Evolutionary conservation across 1,140 invertebrate genomes (phyloP), one percentile per base, ranked within the genome.

Genomic region (Drosophila nigromelanica): DNA sequence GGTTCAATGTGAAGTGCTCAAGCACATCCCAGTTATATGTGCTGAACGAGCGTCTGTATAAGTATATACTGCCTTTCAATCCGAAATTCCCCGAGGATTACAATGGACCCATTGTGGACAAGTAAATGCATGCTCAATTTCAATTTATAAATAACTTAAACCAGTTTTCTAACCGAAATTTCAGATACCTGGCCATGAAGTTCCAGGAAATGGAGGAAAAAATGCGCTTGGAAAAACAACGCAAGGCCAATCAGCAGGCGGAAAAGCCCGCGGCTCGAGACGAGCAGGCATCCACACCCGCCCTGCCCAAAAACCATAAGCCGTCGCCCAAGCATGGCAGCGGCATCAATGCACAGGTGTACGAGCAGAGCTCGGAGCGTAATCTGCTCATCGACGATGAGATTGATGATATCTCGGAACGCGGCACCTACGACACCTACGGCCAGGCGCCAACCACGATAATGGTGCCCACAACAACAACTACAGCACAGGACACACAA

Each of bases 41-140:
- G 6, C 92, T 98, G 1, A 98, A 98, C 73, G 96, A 97, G 86
- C 94, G 97, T 43, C 93, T 97, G 0, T 97, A 97, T 90, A 97
- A 97, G 82, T 97, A 96, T 82, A 97, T 97, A 63, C 91, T 97
- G 73, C 96, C 96, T 10, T 94, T 96, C 70, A 95, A 95, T 87
- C 96, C 96, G 0, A 96, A 97, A 90, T 97, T 97, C 81, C 96
- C 96, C 0, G 96, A 97, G 91, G 96, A 97, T 82, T 97, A 96
- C 77, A 95, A 95, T 71, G 96, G 96, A 6, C 96, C 96, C 7
- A 92, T 97, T 82, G 96, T 97, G 5, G 96, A 97, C 78, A 95
- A 94, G 94, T 95, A 92, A 93, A 63, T 76, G 5, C 8, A 15
- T 40, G 42, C 2, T 5, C 2, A n/a, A 39, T 27, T 6, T 3